Percentiles rank a stretch among this genome's conserved stretches.
Evolutionary conservation across 2,113 vertebrate genomes (phyloP).

Genomic region (Ageneiosus marmoratus): DNA sequence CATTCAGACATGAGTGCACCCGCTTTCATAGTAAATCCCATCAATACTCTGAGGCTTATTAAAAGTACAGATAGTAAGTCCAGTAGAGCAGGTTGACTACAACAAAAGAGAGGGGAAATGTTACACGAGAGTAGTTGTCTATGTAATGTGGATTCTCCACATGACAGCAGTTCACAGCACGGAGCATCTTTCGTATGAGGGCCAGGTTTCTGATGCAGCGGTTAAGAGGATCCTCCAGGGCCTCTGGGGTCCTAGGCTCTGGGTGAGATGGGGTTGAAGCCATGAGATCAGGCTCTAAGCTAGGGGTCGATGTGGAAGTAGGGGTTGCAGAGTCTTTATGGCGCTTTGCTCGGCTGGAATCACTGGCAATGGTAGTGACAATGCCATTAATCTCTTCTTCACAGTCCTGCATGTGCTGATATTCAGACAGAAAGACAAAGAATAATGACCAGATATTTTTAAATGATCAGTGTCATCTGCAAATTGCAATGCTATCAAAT

Average conservation of each 20-base stretch:
- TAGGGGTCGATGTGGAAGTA: constrained; percentile 6
- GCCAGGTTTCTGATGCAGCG: constrained; percentile 67
- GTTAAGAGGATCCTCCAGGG: constrained; percentile 55
- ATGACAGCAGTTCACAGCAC: constrained; percentile 77
- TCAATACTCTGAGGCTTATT: constrained; percentile 40
- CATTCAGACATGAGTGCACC: constrained; percentile 16
- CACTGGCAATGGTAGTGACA: constrained; percentile 76
- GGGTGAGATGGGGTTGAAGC: constrained; percentile 59
- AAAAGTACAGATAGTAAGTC: constrained; percentile 91
- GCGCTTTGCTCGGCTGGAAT: constrained; percentile 52
- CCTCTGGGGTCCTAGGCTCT: constrained; percentile 53
- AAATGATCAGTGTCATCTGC: not conserved
- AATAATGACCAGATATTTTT: not conserved
- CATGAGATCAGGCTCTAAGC: not conserved
- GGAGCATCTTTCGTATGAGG: constrained; percentile 71
- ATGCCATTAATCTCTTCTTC: constrained; percentile 81
- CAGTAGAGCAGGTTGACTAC: constrained; percentile 88
- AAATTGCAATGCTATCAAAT: not conserved
- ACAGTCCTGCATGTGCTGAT: constrained; percentile 68
- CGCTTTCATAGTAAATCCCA: not conserved
- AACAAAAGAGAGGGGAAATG: constrained; percentile 85
- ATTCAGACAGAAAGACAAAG: constrained; percentile 56
- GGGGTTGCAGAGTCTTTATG: constrained; percentile 45
- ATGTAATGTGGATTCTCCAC: constrained; percentile 90
- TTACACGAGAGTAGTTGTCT: constrained; percentile 87